These are phyloP conservation scores for Drosophila gaucha DNA, from an alignment of 2,888 invertebrate genomes.

Conservation along the genomic window DNA sequence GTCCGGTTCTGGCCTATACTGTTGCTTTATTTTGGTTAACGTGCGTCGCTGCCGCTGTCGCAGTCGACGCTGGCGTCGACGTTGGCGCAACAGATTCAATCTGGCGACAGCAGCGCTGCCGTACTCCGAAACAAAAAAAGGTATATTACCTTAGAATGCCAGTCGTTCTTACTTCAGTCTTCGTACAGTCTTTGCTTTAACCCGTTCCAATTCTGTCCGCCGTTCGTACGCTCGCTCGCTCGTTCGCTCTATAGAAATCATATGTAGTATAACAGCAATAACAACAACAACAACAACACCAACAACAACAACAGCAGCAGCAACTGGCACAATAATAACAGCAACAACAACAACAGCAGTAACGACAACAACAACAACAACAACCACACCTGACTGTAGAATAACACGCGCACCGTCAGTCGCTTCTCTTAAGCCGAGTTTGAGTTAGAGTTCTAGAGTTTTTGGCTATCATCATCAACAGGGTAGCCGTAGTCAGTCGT, in stretches of 20 bases:
- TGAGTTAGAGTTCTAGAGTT: slow-evolving; percentile 38
- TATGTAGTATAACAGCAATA: slow-evolving; percentile 60
- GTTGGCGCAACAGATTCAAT: slow-evolving; percentile 69
- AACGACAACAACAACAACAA: slow-evolving; percentile 28
- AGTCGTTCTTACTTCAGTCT: slow-evolving; percentile 85
- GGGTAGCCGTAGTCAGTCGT: slow-evolving; percentile 42
- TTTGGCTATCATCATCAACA: slow-evolving; percentile 46
- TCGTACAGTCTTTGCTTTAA: slow-evolving; percentile 86
- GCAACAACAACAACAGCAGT: slow-evolving; percentile 32
- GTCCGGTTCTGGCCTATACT: slow-evolving; percentile 72
- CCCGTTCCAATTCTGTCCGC: slow-evolving; percentile 86
- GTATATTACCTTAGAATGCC: slow-evolving; percentile 85
- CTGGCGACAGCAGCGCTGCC: slow-evolving; percentile 55
- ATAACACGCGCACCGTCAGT: slow-evolving; percentile 31
- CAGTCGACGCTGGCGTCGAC: slow-evolving; percentile 21
- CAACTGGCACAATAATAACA: slow-evolving; percentile 25
- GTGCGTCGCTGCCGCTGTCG: slow-evolving; percentile 53
- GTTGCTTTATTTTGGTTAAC: slow-evolving; percentile 80
- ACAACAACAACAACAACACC: slow-evolving; percentile 52
- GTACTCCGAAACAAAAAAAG: slow-evolving; percentile 84
- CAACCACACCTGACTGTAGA: slow-evolving; percentile 48
- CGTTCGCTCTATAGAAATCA: slow-evolving; percentile 82
- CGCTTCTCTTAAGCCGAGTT: slow-evolving; percentile 43
- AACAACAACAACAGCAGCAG: slow-evolving; percentile 35
- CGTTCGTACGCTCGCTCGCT: slow-evolving; percentile 82